Evolutionary conservation across 2,113 vertebrate species (phyloP).

Genomic region (Delphinapterus leucas): DNA sequence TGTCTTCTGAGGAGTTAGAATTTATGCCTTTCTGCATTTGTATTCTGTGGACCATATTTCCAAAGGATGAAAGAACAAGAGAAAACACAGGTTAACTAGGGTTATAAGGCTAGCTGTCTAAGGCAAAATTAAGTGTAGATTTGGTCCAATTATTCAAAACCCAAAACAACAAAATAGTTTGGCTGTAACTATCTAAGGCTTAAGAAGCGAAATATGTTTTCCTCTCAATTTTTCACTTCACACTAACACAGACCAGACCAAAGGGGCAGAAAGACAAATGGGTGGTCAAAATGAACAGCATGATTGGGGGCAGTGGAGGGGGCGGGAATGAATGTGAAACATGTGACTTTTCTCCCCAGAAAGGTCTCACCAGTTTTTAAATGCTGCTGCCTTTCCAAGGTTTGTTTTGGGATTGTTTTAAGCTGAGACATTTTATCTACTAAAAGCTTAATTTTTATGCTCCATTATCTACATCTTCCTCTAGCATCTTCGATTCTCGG

Average conservation of each 20-base stretch:
- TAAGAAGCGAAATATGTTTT: conserved; percentile 24
- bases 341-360: neutral
- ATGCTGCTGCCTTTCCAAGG: conserved; percentile 46
- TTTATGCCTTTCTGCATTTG: conserved; percentile 67
- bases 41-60: conserved; percentile 65
- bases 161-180: conserved; percentile 7
- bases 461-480: conserved; percentile 78
- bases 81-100: conserved; percentile 68
- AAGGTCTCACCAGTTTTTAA: conserved; percentile 17
- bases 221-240: conserved; percentile 37
- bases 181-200: neutral
- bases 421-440: conserved; percentile 77
- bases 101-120: conserved; percentile 49
- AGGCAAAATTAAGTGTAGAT: conserved; percentile 60
- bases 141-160: conserved; percentile 62
- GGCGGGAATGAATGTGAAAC: neutral
- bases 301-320: neutral
- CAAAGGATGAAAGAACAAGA: conserved; percentile 57
- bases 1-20: conserved; percentile 70
- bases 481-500: conserved; percentile 68
- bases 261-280: conserved; percentile 35
- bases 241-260: neutral
- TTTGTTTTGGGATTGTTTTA: conserved; percentile 74
- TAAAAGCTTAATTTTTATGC: conserved; percentile 77
- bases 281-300: conserved; percentile 16